These are phyloP conservation scores for Drosophila neonasuta DNA, from an alignment of 2,888 invertebrate genomes.

Conservation along the genomic window DNA sequence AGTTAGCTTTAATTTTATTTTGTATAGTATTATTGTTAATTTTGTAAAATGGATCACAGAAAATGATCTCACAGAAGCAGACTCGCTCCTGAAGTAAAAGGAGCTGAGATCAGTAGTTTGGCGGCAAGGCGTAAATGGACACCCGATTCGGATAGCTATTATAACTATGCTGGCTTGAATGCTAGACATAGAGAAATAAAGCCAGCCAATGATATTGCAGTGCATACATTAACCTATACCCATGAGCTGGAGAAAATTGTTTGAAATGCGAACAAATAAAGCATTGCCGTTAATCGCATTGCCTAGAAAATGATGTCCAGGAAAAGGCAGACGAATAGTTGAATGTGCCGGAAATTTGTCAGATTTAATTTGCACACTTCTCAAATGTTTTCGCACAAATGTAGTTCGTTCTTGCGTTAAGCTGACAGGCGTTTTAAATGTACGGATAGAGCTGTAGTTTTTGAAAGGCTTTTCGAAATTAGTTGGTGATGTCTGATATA, in stretches of 20 bases:
- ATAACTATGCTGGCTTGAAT: constrained; percentile 46
- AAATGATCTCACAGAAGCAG: constrained; percentile 52
- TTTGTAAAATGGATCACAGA: constrained; percentile 30
- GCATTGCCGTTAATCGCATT: background rate
- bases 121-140: constrained; percentile 49
- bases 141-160: constrained; percentile 57
- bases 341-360: constrained; percentile 63
- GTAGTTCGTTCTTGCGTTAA: constrained; percentile 51
- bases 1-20: too few species aligned
- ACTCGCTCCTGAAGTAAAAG: constrained; percentile 47
- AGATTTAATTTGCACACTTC: constrained; percentile 75
- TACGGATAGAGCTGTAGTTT: constrained; percentile 4
- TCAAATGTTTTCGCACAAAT: constrained; percentile 54
- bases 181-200: constrained; percentile 48
- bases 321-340: constrained; percentile 7
- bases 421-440: constrained; percentile 70
- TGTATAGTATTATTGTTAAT: too few species aligned
- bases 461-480: constrained; percentile 14
- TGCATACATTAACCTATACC: constrained; percentile 60
- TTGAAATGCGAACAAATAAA: constrained; percentile 37
- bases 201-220: constrained; percentile 63
- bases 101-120: constrained; percentile 43
- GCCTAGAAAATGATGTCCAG: background rate
- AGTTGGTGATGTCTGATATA: constrained; percentile 36
- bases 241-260: constrained; percentile 71